Evolutionary conservation across 2,113 vertebrate genomes (phyloP), one percentile per base, ranked within the genome.

Genomic region (Melanerpes aurifrons): DNA sequence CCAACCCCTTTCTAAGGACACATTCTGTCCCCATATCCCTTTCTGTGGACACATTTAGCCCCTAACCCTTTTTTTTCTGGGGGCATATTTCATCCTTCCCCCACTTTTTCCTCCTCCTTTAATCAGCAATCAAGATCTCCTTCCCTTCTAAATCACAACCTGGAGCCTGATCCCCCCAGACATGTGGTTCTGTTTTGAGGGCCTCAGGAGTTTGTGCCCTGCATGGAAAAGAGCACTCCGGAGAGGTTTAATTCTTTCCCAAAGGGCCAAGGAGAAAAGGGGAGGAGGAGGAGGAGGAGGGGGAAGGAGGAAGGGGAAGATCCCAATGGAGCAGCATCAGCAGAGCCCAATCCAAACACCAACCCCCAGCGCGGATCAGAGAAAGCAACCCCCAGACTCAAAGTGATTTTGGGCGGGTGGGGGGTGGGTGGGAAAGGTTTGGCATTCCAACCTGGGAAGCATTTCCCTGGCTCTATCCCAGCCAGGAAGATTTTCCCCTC

Each of bases 371-470:
- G 0, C 1, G 6, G 32, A 20, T 3, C 24, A 5, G 25, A 40
- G 7, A 1, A 1, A 47, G 31, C 1, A 2, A 43, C 54, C 14
- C n/a, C 2, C 59, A 22, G 66, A 2, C 9, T 1, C 4, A 10
- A 15, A 9, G 15, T 2, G 7, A 5, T 73, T 88, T 72, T 12
- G 15, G 21, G 17, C 2, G 62, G 2, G 0, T 29, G 47, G 20
- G 0, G 10, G 47, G 6, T 7, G n/a, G n/a, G 10, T 2, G 40
- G 61, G 76, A 47, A 68, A 18, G 63, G 40, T 43, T 12, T 20
- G 84, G 16, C 40, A 69, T 77, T 17, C 74, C 7, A 50, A 29
- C 32, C 58, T 0, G 15, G 79, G 70, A 48, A 92, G 22, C 2
- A 0, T 21, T 69, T 32, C 9, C 13, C n/a, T 3, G 2, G 21